Conservation (phyloP, 2,888 invertebrate genomes). For the Cyaniris semiargus region DNA sequence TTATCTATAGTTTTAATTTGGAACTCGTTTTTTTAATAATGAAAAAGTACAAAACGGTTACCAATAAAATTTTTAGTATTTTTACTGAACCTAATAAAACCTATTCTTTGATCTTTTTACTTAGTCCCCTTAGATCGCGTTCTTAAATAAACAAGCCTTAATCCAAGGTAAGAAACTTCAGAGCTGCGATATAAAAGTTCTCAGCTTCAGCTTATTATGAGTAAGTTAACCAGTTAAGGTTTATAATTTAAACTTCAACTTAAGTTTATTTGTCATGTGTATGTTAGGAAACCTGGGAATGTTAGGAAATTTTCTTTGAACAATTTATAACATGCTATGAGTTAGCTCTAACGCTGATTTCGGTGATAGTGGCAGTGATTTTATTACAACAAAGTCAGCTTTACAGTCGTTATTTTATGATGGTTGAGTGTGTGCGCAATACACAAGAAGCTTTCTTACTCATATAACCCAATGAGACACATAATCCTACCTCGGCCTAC, state of each 20-base stretch:
- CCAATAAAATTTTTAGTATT: background rate
- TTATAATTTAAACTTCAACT: constrained; percentile 22
- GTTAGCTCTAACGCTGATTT: background rate
- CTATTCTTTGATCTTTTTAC: background rate
- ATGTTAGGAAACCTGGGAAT: background rate
- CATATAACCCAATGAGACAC: too few relatives aligned
- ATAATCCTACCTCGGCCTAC: too few relatives aligned
- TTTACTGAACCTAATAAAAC: background rate
- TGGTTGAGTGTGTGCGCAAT: background rate
- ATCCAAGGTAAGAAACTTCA: constrained; percentile 12
- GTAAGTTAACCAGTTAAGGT: constrained; percentile 19
- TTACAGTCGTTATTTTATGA: background rate
- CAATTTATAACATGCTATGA: background rate
- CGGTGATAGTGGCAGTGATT: too few relatives aligned
- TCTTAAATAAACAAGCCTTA: constrained; percentile 15
- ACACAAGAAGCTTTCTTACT: too few relatives aligned
- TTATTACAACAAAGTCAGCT: background rate
- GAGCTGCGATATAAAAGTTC: constrained; percentile 2
- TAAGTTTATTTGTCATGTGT: constrained; percentile 10
- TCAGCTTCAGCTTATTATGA: constrained; percentile 18
- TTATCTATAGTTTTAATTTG: too few relatives aligned
- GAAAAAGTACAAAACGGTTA: too few relatives aligned
- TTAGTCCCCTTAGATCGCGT: background rate
- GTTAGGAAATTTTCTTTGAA: background rate
- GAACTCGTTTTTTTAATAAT: too few relatives aligned